These are phyloP conservation scores for Seladonia tumulorum DNA, from an alignment of 2,888 invertebrate genomes.

Conservation along the genomic window DNA sequence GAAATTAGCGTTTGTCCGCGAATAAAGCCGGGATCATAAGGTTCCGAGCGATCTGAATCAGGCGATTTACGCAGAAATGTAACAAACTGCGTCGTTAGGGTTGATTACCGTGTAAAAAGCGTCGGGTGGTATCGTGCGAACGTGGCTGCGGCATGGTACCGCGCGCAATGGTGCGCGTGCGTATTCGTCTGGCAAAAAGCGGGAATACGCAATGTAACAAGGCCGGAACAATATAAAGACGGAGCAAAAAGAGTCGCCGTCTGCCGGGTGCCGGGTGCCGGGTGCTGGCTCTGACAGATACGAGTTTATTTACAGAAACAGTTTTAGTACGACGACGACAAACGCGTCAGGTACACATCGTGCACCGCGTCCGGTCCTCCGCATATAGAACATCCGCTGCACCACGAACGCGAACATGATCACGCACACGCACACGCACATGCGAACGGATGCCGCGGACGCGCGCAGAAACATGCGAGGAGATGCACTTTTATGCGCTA, in stretches of 20 bases:
- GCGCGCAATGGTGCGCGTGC: neutral
- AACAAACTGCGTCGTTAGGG: slow-evolving; percentile 28
- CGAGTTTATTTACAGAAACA: slow-evolving; percentile 72
- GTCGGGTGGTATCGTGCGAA: slow-evolving; percentile 29
- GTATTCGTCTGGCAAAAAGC: slow-evolving; percentile 7
- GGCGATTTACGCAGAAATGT: slow-evolving; percentile 26
- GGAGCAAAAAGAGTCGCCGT: slow-evolving; percentile 20
- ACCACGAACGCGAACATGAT: slow-evolving; percentile 17
- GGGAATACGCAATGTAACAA: slow-evolving; percentile 13
- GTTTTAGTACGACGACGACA: slow-evolving; percentile 67
- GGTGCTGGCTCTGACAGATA: slow-evolving; percentile 55
- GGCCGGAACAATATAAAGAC: slow-evolving; percentile 49
- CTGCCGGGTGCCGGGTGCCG: slow-evolving; percentile 19
- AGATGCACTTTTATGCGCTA: slow-evolving; percentile 52
- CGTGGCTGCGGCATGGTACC: neutral
- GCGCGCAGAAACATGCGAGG: neutral
- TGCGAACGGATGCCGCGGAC: neutral
- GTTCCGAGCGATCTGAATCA: slow-evolving; percentile 6
- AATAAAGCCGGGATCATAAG: neutral
- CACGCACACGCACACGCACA: slow-evolving; percentile 12
- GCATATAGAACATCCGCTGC: slow-evolving; percentile 81
- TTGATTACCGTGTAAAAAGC: slow-evolving; percentile 35
- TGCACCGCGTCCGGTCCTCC: slow-evolving; percentile 78
- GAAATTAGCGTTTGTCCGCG: neutral
- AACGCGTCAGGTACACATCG: slow-evolving; percentile 72